Conservation (phyloP, 2,888 invertebrate genomes). For the Lasiommata megera region DNA sequence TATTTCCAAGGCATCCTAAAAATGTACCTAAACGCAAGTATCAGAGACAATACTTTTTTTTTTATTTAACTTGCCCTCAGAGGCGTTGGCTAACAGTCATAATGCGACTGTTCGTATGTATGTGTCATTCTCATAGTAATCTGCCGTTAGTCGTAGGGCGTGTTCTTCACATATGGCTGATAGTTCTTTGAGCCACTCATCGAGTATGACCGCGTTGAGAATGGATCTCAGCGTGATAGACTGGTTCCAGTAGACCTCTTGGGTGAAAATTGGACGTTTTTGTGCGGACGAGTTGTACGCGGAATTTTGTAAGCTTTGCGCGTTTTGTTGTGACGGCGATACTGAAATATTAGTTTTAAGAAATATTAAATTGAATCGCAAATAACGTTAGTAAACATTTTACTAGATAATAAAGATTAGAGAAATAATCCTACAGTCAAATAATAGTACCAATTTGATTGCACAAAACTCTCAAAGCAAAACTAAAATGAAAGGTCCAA, state of each 20-base stretch:
- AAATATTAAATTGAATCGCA: too few relatives aligned
- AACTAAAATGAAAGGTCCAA: too few relatives aligned
- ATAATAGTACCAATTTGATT: too few relatives aligned
- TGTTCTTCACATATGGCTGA: conserved; percentile 97
- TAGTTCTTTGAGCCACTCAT: conserved; percentile 97
- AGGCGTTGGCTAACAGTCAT: conserved; percentile 66
- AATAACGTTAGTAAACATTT: too few relatives aligned
- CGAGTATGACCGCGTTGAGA: conserved; percentile 89
- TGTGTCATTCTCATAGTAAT: conserved; percentile 59
- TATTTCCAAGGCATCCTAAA: conserved; percentile 1
- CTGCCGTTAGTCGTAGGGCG: conserved; percentile 78
- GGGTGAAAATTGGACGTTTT: conserved; percentile 58
- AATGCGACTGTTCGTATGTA: conserved; percentile 64
- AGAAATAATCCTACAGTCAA: too few relatives aligned
- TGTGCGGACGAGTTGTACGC: conserved; percentile 46
- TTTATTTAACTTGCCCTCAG: conserved; percentile 40
- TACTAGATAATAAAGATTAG: too few relatives aligned
- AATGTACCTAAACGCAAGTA: conserved; percentile 26
- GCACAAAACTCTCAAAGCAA: too few relatives aligned
- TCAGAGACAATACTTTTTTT: conserved; percentile 32
- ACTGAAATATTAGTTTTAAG: conserved; percentile 35
- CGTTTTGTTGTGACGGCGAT: conserved; percentile 44
- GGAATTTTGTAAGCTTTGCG: conserved; percentile 42
- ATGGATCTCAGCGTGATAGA: conserved; percentile 66
- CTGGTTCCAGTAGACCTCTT: conserved; percentile 73